Percentiles rank a stretch among this genome's conserved stretches.
Conservation (phyloP, 2,113 vertebrate species). For the Mirounga angustirostris region DNA sequence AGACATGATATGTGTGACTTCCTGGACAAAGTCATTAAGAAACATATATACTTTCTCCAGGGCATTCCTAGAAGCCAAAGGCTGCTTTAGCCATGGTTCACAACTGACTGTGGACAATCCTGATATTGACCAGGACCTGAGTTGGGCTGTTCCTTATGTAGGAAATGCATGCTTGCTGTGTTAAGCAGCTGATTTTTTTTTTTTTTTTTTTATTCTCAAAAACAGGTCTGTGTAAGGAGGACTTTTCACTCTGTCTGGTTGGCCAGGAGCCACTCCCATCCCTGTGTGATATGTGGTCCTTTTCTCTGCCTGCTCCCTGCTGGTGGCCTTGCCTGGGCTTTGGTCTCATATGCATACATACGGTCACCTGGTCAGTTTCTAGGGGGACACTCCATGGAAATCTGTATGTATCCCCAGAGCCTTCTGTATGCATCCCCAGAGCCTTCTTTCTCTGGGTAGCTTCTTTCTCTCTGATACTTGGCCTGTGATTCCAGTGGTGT, state of each 20-base stretch:
- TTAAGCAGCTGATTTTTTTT: background rate
- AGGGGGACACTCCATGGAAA: background rate
- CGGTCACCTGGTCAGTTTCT: background rate
- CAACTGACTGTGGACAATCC: background rate
- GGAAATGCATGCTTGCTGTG: background rate
- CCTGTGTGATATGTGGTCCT: background rate
- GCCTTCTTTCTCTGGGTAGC: background rate
- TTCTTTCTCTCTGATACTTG: background rate
- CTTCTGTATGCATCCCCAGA: too few species aligned
- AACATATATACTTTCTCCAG: background rate
- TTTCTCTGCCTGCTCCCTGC: background rate
- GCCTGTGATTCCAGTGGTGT: background rate
- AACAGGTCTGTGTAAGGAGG: background rate
- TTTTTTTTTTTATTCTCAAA: background rate
- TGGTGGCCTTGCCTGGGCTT: rapidly evolving
- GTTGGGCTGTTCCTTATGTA: rapidly evolving
- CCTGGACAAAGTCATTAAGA: background rate
- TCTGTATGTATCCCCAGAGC: too few species aligned
- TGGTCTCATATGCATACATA: background rate
- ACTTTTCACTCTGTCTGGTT: background rate
- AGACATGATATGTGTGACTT: background rate
- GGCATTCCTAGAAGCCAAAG: background rate
- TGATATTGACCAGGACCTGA: background rate
- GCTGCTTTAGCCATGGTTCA: background rate
- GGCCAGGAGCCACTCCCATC: rapidly evolving